Evolutionary conservation across 2,113 vertebrate species (phyloP).

Genomic region (Orcinus orca): DNA sequence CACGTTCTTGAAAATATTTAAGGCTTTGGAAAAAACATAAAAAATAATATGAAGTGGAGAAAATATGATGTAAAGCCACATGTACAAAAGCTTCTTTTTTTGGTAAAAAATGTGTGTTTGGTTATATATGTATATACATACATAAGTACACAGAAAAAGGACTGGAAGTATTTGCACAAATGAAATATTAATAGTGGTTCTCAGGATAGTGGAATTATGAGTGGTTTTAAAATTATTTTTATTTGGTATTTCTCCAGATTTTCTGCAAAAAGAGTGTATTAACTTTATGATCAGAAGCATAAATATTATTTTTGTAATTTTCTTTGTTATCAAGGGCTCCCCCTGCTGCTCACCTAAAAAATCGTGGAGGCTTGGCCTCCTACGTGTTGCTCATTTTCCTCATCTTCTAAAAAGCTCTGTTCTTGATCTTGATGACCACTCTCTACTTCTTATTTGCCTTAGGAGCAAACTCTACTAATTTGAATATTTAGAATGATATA

Average conservation of each 20-base stretch:
- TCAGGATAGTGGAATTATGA: not conserved
- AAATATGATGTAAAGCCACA: not conserved
- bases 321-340: slow-evolving; percentile 70
- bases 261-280: not conserved
- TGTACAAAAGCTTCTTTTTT: not conserved
- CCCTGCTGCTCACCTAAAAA: slow-evolving; percentile 66
- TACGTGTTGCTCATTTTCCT: not conserved
- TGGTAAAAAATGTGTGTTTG: not conserved
- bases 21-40: not conserved
- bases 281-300: slow-evolving; percentile 43
- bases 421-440: not conserved
- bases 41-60: not conserved
- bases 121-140: not conserved
- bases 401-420: not conserved
- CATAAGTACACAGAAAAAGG: not conserved
- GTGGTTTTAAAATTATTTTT: not conserved
- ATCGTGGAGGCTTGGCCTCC: not conserved
- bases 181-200: not conserved
- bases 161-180: not conserved
- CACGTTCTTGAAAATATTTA: not conserved
- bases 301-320: slow-evolving; percentile 60
- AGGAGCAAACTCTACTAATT: not conserved
- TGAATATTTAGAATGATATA: not conserved
- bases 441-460: not conserved
- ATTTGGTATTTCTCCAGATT: not conserved